These are phyloP conservation scores for Pangasius larnaudii DNA, from an alignment of 2,797 vertebrate species.

Conservation along the genomic window DNA sequence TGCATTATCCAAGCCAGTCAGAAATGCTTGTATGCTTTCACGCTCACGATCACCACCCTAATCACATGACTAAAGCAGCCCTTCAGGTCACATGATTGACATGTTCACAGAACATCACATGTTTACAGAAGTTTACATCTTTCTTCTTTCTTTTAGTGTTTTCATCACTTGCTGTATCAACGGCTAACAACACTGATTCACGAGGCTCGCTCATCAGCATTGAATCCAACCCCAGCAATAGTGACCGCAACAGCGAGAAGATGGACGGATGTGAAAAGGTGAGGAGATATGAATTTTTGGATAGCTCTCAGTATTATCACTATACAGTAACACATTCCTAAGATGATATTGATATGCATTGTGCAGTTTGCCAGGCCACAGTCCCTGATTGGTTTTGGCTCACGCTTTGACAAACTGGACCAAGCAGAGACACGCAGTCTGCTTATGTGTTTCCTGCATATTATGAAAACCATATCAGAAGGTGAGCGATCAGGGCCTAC, in stretches of 20 bases:
- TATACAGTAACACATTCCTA: not conserved
- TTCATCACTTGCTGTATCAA: slow-evolving; percentile 94
- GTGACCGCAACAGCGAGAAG: slow-evolving; percentile 93
- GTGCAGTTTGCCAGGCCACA: slow-evolving; percentile 90
- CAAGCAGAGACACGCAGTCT: slow-evolving; percentile 96
- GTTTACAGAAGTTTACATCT: not conserved
- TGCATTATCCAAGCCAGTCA: not conserved
- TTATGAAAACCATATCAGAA: slow-evolving; percentile 98
- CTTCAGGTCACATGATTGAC: not conserved
- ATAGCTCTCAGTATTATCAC: not conserved
- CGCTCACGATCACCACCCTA: too few species aligned
- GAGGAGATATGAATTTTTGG: not conserved
- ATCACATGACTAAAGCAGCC: not conserved
- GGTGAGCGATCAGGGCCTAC: slow-evolving; percentile 72
- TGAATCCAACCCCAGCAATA: slow-evolving; percentile 95
- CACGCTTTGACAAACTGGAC: slow-evolving; percentile 97
- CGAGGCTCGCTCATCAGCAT: slow-evolving; percentile 95
- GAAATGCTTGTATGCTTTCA: not conserved
- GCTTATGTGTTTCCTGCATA: slow-evolving; percentile 97
- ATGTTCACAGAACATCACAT: not conserved
- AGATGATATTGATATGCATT: not conserved
- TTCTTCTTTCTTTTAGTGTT: slow-evolving; percentile 77
- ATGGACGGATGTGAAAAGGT: slow-evolving; percentile 97
- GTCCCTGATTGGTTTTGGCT: slow-evolving; percentile 93
- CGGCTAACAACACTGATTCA: slow-evolving; percentile 93